Evolutionary conservation across 2,888 invertebrate species (phyloP), one percentile per base, ranked within the genome.

Genomic region (Acanthosepion lycidas): DNA sequence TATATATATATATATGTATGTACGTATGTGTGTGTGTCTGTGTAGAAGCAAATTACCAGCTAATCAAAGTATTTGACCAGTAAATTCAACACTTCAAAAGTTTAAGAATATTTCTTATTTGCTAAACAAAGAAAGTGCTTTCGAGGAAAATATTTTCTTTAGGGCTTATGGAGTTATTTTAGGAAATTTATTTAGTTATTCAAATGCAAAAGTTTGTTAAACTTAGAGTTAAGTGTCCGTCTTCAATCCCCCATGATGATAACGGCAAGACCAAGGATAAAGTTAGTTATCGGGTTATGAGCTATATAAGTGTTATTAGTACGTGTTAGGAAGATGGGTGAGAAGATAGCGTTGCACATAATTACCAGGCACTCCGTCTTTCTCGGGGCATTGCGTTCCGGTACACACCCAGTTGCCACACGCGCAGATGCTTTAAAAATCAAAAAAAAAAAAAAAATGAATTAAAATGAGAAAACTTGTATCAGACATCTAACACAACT

Each of bases 371-470:
- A 94, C 92, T 15, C 91, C 95, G 20, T 94, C 94, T 28, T 91
- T 91, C 48, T 94, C 64, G 9, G 78, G 53, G 42, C 95, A 95
- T 42, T 78, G 94, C 1, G 92, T 94, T n/a, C 95, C 96, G 9
- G 96, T 96, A 94, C 96, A 96, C 12, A 96, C 96, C 96, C 96
- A 96, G 95, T 96, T 96, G 18, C 96, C 96, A 78, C 96, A 96
- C 26, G 96, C 96, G 94, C 97, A 96, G 18, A 96, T 96, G 94
- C 96, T 96, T 95, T 6, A 95, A 95, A 93, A 55, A 94, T 59
- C 93, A 49, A 4, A 92, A 51, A 33, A 92, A 55, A 49, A 93
- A 8, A 6, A n/a, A 28, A 55, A 55, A 20, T n/a, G 33, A 92
- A 48, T 59, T 28, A 23, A 59, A 48, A 49, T 28, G 26, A 12